Base-by-base conservation (phyloP, 1,140 invertebrate genomes). In the Drosophila eugracilis region DNA sequence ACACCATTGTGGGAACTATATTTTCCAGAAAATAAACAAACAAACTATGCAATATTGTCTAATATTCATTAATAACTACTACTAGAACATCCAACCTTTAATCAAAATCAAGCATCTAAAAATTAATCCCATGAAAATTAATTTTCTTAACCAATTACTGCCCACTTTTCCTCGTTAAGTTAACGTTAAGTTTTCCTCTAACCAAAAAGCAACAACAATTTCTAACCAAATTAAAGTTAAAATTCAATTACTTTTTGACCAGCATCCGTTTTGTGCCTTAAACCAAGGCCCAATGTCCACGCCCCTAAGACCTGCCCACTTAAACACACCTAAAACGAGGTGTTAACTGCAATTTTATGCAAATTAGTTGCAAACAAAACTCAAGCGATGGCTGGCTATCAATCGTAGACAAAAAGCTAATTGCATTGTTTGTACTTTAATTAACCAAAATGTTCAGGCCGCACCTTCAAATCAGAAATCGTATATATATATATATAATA, bases 341-440 rank as follows among this genome's bases (percentile, higher is more conserved):
- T 84, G 79, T 84, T 85, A 84, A 79, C 75, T 71, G 67, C 55
- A 79, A 67, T 76, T 69, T 85, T 69, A 85, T 85, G 80, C 80
- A 85, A 85, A 85, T 85, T 65, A 63, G n/a, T 50, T n/a, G 32
- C 60, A 42, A 66, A 48, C 39, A 47, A 71, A 50, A 55, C 60
- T 36, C 37, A 32, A 41, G 58, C 50, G 75, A 84, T 84, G 80
- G 65, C 83, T 84, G 80, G 65, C 83, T 84, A 84, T 84, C 63
- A 60, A 37, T 71, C 58, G 44, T 45, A 47, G 34, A 71, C 26
- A 41, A 77, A 77, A 53, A 70, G 47, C 79, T 78, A 84, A 83
- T 83, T 83, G 79, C 78, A 77, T 52, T 66, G 74, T 57, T 60
- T 59, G 36, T 48, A 50, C 44, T 57, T 85, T 79, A 84, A 84